These are phyloP conservation scores for Marcusenius ussheri DNA, from an alignment of 2,113 vertebrate species.

Conservation along the genomic window DNA sequence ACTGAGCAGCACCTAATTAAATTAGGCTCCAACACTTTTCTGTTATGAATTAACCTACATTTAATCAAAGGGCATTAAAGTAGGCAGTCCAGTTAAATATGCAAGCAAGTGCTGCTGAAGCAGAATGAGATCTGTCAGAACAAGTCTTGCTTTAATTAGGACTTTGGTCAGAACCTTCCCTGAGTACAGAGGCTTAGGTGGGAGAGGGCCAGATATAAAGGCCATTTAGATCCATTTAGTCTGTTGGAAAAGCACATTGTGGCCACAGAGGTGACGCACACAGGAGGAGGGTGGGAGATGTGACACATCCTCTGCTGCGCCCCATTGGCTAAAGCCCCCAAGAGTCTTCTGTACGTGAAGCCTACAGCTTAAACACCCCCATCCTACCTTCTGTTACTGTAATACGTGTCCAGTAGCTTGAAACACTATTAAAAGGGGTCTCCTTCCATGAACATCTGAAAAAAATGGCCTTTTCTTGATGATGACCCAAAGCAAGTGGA, in stretches of 20 bases:
- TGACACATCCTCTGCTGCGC: not conserved
- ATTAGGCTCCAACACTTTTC: conserved; percentile 25
- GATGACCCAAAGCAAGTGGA: not conserved
- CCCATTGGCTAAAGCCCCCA: not conserved
- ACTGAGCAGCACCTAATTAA: conserved; percentile 14
- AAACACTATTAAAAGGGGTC: not conserved
- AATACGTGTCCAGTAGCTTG: not conserved
- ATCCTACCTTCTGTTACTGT: not conserved
- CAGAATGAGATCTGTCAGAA: conserved; percentile 29
- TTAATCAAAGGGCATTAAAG: conserved; percentile 23
- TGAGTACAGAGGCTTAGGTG: not conserved
- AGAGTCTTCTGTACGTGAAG: not conserved
- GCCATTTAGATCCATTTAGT: conserved; percentile 22
- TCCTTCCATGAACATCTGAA: not conserved
- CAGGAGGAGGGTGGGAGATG: not conserved
- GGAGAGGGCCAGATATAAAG: conserved; percentile 11
- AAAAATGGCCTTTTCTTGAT: not conserved
- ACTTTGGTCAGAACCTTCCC: conserved; percentile 23
- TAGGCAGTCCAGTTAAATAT: conserved; percentile 5
- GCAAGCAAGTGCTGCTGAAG: conserved; percentile 6
- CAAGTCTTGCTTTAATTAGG: conserved; percentile 32
- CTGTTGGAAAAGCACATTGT: conserved; percentile 24
- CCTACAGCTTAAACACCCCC: not conserved
- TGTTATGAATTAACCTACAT: conserved; percentile 25
- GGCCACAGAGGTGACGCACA: not conserved